Base-by-base conservation (phyloP, 2,888 invertebrate species). In the Axea sp. region DNA sequence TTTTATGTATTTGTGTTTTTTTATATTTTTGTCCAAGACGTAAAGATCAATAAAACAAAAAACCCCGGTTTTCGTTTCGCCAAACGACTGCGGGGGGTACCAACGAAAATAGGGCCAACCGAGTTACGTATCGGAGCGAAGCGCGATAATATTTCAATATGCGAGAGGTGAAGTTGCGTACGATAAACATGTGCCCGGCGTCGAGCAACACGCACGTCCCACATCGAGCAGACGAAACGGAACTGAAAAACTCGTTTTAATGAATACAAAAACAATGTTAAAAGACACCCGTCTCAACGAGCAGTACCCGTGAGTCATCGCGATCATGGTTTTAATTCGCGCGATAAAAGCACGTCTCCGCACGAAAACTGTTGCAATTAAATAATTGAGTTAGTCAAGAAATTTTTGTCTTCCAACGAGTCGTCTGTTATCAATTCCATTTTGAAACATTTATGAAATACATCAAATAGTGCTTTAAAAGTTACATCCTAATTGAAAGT, bases 191-290 rank as follows among this genome's bases (percentile, higher is more conserved):
- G 53, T 41, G 31, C 62, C 14, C 8, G 9, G 35, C 17, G n/a
- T 15, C 35, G 35, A 35, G 35, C 14, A 24, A 7, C 15, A 39
- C 7, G 31, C 19, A 4, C 17, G 11, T 26, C 9, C 15, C 24
- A 37, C 8, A 53, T 47, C 19, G 41, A 26, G 4, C 57, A 47
- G 43, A 53, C 51, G 24, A 51, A 49, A 62, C 49, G 45, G 39
- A 43, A 64, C 53, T 64, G 43, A 64, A 64, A 64, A 64, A 64
- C 64, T 53, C 45, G 43, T 53, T 64, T 64, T 43, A 64, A 53
- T 45, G 64, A 45, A 65, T 55, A 22, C 37, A 65, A 65, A 65
- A 65, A 65, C 65, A 65, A 51, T 55, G 65, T 37, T 53, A 45
- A 51, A 45, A 53, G 65, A 45, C 65, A 64, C 65, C 35, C 41